These are phyloP conservation scores for Triplophysa siluroides DNA, from an alignment of 2,113 vertebrate species.

Conservation along the genomic window DNA sequence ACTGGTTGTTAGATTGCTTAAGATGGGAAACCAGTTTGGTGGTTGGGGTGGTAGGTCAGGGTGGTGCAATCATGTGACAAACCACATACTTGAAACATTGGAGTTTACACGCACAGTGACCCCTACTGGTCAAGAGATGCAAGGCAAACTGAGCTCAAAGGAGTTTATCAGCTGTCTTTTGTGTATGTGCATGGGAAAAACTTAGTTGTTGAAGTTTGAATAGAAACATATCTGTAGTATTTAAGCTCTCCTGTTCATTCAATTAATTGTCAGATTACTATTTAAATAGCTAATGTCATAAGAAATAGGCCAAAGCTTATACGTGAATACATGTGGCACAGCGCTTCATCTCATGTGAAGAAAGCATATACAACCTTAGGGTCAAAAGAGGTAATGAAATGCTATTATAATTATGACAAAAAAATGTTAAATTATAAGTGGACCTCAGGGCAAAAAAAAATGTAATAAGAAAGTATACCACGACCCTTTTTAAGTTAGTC, in stretches of 20 bases:
- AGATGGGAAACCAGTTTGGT: conserved; percentile 44
- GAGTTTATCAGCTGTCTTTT: too few relatives aligned
- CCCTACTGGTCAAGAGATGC: conserved; percentile 23
- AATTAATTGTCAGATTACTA: background rate
- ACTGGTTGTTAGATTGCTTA: conserved; percentile 16
- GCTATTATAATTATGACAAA: background rate
- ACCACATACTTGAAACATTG: background rate
- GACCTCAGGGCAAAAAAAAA: background rate
- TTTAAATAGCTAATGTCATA: too few relatives aligned
- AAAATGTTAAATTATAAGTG: background rate
- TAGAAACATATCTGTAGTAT: background rate
- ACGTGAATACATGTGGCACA: too few relatives aligned
- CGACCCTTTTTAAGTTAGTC: background rate
- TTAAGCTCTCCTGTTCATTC: background rate
- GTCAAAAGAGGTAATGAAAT: too few relatives aligned
- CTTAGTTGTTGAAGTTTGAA: too few relatives aligned
- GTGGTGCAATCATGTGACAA: conserved; percentile 13
- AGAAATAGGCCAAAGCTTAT: too few relatives aligned
- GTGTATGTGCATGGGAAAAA: too few relatives aligned
- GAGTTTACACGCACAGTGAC: conserved; percentile 28
- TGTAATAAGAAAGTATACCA: background rate
- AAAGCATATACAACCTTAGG: too few relatives aligned
- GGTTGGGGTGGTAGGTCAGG: conserved; percentile 13
- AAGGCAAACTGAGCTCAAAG: background rate
- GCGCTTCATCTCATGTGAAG: too few relatives aligned